These are phyloP conservation scores for Galaxea fascicularis DNA, from an alignment of 92 coral and sea anemone species.

Conservation along the genomic window DNA sequence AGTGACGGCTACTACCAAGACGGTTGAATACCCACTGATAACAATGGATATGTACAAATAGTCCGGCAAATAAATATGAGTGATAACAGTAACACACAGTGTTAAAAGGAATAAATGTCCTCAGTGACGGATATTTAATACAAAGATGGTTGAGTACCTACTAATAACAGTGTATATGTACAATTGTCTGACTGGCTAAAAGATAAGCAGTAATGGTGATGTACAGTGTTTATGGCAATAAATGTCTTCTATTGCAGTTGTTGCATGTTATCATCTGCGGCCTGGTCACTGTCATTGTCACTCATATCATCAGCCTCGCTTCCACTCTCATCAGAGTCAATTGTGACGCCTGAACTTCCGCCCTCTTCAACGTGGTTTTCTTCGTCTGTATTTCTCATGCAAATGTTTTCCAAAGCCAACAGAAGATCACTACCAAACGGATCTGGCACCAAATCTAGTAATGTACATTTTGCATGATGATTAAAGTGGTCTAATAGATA, in stretches of 20 bases:
- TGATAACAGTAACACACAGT: conserved; percentile 9
- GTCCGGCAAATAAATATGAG: not conserved
- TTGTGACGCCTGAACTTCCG: conserved; percentile 11
- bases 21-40: conserved; percentile 16
- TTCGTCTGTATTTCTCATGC: conserved; percentile 18
- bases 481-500: conserved; percentile 49
- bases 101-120: conserved; percentile 8
- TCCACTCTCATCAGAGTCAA: conserved; percentile 15
- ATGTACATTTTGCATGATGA: conserved; percentile 51
- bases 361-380: conserved; percentile 3
- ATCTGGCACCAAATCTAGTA: conserved; percentile 60
- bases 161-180: conserved; percentile 16
- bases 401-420: conserved; percentile 8
- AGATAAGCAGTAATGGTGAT: conserved; percentile 5
- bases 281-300: conserved; percentile 22
- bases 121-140: conserved; percentile 1
- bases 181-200: conserved; percentile 16
- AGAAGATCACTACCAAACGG: conserved; percentile 35
- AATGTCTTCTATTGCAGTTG: conserved; percentile 13
- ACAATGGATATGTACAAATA: conserved; percentile 14
- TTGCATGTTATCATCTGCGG: conserved; percentile 20
- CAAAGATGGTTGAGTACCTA: conserved; percentile 19
- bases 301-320: conserved; percentile 18
- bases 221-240: conserved; percentile 5
- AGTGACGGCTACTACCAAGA: conserved; percentile 7